Evolutionary conservation across 2,113 vertebrate species (phyloP), one percentile per base, ranked within the genome.

Genomic region (Lamprotornis superbus): DNA sequence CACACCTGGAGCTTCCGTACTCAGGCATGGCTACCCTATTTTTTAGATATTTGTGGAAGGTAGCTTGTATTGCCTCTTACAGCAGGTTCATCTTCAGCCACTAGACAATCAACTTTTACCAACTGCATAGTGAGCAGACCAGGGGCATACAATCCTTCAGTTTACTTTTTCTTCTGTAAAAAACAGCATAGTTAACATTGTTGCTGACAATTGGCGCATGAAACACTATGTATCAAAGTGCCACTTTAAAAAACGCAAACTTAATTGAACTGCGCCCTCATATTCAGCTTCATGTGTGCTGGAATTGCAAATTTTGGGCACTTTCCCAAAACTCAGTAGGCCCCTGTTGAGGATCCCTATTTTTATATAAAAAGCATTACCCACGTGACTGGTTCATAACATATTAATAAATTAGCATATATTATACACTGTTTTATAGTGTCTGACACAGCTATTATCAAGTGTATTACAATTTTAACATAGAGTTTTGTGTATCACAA

Each of bases 251-350:
- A 94, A 90, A 14, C 2, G 2, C 74, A 87, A 89, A 92, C 23
- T 80, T 65, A 95, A 87, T 63, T 4, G 6, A 81, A 83, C 75
- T 83, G 57, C 4, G 12, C 25, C 57, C 9, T 89, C 85, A 40
- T 53, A 55, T 67, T 83, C 59, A 93, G 52, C 46, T 96, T 92
- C 49, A 65, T 35, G 24, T 56, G 57, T 87, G 52, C 40, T 31
- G 30, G 63, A 94, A 47, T 8, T 78, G 64, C 47, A 90, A 59
- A 63, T 96, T 97, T 94, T 91, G 75, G 80, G 94, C 71, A 79
- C 71, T 90, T 97, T 64, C 35, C 67, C 47, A 82, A 93, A 94
- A 95, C 50, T 91, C 47, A 23, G 68, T 87, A 81, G 77, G 60
- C 86, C 40, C 57, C 57, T 87, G 55, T 59, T 83, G 70, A 96